Evolutionary conservation across 2,888 invertebrate genomes (phyloP).

Genomic region (Choreutis nemorana): DNA sequence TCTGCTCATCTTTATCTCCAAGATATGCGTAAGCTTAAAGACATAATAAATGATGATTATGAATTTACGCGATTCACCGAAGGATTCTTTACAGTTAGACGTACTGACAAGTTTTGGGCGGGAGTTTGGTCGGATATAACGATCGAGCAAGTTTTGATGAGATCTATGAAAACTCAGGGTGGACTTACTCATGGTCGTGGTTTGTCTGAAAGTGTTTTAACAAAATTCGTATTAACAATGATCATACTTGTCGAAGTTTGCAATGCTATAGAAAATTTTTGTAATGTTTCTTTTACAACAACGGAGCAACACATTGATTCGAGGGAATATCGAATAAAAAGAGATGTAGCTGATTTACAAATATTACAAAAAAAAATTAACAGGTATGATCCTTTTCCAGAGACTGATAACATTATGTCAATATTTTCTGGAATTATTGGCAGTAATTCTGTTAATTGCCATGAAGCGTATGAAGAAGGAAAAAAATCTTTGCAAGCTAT

Average conservation of each 20-base stretch:
- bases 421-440: conserved; percentile 20
- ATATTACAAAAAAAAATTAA: conserved; percentile 16
- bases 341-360: conserved; percentile 20
- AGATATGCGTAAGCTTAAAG: conserved; percentile 22
- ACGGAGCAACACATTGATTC: conserved; percentile 23
- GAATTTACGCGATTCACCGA: conserved; percentile 9
- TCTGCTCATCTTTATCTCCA: no score
- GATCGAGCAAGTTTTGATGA: conserved; percentile 23
- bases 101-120: conserved; percentile 14
- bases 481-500: conserved; percentile 16
- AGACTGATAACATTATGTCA: conserved; percentile 17
- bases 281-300: conserved; percentile 13
- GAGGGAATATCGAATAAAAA: conserved; percentile 17
- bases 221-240: conserved; percentile 17
- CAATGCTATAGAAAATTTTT: conserved; percentile 14
- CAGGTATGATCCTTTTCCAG: conserved; percentile 20
- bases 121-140: conserved; percentile 19
- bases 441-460: conserved; percentile 17
- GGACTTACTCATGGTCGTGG: conserved; percentile 16
- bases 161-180: conserved; percentile 18
- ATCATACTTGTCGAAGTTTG: conserved; percentile 13
- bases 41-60: conserved; percentile 13
- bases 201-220: conserved; percentile 15
- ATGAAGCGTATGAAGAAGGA: conserved; percentile 14
- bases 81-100: conserved; percentile 19